Percentiles rank a stretch among this genome's conserved stretches.
These are phyloP conservation scores for Papilio protenor DNA, from an alignment of 2,888 invertebrate species.

Conservation along the genomic window DNA sequence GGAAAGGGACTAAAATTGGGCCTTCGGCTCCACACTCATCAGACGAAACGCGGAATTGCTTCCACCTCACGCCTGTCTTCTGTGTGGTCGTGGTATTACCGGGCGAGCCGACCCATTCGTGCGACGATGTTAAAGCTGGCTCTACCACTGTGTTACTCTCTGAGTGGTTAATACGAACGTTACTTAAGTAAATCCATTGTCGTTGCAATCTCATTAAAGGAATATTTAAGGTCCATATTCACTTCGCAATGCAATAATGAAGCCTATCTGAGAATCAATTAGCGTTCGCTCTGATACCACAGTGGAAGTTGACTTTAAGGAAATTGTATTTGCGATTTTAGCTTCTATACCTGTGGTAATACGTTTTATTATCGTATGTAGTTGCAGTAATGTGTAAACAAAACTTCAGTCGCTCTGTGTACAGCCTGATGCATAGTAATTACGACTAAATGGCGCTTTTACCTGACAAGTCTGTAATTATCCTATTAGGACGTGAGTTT, in stretches of 20 bases:
- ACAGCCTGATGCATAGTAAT: slow-evolving; percentile 45
- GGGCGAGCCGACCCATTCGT: no score
- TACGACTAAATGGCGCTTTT: slow-evolving; percentile 46
- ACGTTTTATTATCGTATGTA: background rate
- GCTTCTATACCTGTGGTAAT: background rate
- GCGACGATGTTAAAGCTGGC: no score
- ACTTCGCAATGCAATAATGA: slow-evolving; percentile 38
- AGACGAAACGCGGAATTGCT: no score
- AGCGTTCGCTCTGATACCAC: slow-evolving; percentile 4
- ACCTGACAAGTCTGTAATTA: slow-evolving; percentile 52
- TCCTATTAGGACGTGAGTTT: slow-evolving; percentile 48
- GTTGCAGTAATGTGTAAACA: background rate
- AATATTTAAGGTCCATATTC: slow-evolving; percentile 32
- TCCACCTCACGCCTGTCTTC: no score
- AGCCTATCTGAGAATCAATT: slow-evolving; percentile 41
- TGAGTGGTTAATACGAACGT: slow-evolving; percentile 8
- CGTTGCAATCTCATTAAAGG: slow-evolving; percentile 38
- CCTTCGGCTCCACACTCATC: no score
- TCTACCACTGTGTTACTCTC: no score
- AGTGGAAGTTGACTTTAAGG: background rate
- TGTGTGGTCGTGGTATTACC: no score
- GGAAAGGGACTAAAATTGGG: no score
- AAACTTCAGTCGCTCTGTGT: slow-evolving; percentile 32
- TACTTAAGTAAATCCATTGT: background rate
- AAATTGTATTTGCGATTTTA: background rate